Evolutionary conservation across 2,888 invertebrate species (phyloP), one percentile per base, ranked within the genome.

Genomic region (Alcis repandata): DNA sequence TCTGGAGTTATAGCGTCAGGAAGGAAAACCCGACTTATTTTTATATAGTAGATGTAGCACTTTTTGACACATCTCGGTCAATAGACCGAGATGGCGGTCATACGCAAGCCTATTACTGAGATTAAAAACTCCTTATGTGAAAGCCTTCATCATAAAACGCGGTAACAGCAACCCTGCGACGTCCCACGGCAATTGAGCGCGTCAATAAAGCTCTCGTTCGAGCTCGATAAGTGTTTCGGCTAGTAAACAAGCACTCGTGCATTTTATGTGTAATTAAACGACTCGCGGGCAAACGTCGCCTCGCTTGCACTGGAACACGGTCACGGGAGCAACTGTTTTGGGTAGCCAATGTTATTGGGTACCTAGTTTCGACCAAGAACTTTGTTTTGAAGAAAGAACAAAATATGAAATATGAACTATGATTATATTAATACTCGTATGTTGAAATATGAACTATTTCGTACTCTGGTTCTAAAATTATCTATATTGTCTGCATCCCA

Each of bases 251-350:
- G 79, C 83, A 80, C 80, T 86, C 84, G 82, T 83, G 77, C 84
- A 82, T 83, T 91, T 90, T 89, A 89, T 88, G 86, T 89, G 87
- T 85, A 88, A 89, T 90, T 88, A 90, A 89, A 87, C 77, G 76
- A 74, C 72, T 70, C 74, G 69, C 71, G 69, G 73, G 66, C 60
- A 67, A 63, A 68, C 66, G 63, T 59, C 33, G 40, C 17, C 13
- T 49, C 33, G 22, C 49, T 33, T 51, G 36, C 46, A n/a, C 46
- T 32, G 43, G 36, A 13, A 51, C 22, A 15, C 11, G 20, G 41
- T 27, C 48, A 49, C 27, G 63, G 57, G 70, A 67, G 67, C 65
- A 61, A 60, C 61, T 59, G 33, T 61, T 3, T 19, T 19, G 43
- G 20, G 3, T n/a, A 3, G 13, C n/a, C 38, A 38, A 38, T 38